Evolutionary conservation across 2,888 invertebrate genomes (phyloP).

Genomic region (Neoaliturus tenellus): DNA sequence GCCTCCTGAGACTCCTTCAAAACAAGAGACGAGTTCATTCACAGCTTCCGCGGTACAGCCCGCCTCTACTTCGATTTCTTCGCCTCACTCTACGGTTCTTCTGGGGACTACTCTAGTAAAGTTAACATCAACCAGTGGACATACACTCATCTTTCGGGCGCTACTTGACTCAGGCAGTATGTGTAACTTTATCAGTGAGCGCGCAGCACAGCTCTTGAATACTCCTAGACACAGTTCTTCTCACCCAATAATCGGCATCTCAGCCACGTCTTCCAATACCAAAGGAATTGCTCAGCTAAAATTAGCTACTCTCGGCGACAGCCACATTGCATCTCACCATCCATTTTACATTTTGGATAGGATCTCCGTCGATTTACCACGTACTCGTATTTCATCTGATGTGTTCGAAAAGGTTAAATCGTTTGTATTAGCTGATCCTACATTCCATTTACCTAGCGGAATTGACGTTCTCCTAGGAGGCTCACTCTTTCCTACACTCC

Average conservation of each 20-base stretch:
- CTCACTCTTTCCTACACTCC: neutral
- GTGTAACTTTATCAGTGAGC: neutral
- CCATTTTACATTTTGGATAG: conserved; percentile 10
- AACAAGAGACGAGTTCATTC: no score
- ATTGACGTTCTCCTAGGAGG: neutral
- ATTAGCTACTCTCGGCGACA: neutral
- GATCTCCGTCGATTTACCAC: neutral
- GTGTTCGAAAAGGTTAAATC: neutral
- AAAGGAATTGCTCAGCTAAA: neutral
- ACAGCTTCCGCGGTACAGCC: neutral
- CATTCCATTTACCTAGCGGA: neutral
- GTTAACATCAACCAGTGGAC: neutral
- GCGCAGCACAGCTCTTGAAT: neutral
- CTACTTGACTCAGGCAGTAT: neutral
- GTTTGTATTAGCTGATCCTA: neutral
- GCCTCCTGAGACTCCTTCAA: neutral
- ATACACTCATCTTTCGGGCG: neutral
- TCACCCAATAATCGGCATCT: neutral
- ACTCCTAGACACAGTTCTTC: neutral
- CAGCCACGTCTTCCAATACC: neutral
- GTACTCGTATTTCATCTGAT: neutral
- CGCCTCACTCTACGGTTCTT: neutral
- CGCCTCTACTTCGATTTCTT: neutral
- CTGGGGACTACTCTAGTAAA: neutral
- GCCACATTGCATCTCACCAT: neutral